A percentile compares a stretch with the other conserved stretches of the same genome.
Evolutionary conservation across 2,113 vertebrate species (phyloP).

Genomic region (Haemorhous mexicanus): DNA sequence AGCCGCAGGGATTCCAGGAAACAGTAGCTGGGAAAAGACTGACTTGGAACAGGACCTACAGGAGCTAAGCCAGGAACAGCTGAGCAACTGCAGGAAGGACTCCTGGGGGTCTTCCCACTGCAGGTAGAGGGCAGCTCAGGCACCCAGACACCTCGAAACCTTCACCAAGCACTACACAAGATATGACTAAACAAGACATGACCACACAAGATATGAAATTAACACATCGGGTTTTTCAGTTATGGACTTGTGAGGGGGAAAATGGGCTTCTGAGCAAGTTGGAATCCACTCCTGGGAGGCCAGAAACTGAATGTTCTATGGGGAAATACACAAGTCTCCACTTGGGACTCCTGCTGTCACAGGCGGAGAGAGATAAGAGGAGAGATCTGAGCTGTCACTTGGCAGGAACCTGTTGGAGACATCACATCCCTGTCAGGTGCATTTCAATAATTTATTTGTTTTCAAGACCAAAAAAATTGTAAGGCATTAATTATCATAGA

Average conservation of each 20-base stretch:
- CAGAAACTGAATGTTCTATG: background rate
- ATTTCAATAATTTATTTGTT: background rate
- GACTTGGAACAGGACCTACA: background rate
- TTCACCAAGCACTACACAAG: accelerated
- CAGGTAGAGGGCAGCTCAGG: background rate
- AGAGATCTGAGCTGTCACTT: background rate
- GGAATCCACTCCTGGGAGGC: background rate
- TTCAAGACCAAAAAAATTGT: background rate
- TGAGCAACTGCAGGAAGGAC: background rate
- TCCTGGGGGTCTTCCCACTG: background rate
- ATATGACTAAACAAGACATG: background rate
- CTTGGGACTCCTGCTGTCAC: background rate
- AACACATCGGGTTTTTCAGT: background rate
- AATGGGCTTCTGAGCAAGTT: background rate
- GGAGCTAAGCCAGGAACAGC: conserved; percentile 21
- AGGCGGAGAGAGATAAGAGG: background rate
- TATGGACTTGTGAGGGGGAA: background rate
- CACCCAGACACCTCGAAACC: background rate
- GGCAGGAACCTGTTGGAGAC: background rate
- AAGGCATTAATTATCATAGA: background rate
- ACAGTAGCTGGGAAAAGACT: conserved; percentile 56
- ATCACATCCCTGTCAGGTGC: background rate
- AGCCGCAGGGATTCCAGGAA: background rate
- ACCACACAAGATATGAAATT: background rate
- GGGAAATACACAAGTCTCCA: background rate